Percentiles rank a stretch among this genome's conserved stretches.
Evolutionary conservation across 53 echinoderm and acorn worm species (phyloP).

Genomic region (Holothuria leucospilota): DNA sequence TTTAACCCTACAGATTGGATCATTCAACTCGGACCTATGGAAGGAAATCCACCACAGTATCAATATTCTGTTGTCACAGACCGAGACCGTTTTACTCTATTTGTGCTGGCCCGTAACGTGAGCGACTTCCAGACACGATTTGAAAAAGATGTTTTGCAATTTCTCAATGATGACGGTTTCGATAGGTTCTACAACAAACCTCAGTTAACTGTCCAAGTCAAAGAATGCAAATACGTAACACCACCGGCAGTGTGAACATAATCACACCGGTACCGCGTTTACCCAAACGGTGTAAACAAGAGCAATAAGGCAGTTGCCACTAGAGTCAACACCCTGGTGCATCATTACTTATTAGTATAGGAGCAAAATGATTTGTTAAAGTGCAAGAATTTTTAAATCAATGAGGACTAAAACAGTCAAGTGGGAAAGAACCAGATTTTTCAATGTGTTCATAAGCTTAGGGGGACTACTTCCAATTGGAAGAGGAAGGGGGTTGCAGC

Average conservation of each 20-base stretch:
- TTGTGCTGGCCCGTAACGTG: constrained; percentile 69
- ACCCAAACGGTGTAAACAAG: too few relatives aligned
- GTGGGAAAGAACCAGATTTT: too few relatives aligned
- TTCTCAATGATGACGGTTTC: constrained; percentile 64
- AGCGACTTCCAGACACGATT: constrained; percentile 58
- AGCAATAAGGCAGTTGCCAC: too few relatives aligned
- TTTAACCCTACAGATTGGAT: constrained; percentile 67
- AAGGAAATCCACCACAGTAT: constrained; percentile 46
- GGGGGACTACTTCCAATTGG: too few relatives aligned
- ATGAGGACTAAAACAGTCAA: too few relatives aligned
- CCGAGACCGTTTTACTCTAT: constrained; percentile 60
- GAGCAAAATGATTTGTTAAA: too few relatives aligned
- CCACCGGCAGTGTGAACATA: background rate
- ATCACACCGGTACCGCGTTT: too few relatives aligned
- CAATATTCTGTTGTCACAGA: constrained; percentile 80
- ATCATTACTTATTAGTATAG: too few relatives aligned
- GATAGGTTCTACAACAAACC: constrained; percentile 68
- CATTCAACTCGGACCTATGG: constrained; percentile 66
- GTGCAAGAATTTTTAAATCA: too few relatives aligned
- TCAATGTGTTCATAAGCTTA: too few relatives aligned
- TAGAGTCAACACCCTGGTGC: too few relatives aligned
- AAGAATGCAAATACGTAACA: constrained; percentile 60
- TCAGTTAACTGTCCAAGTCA: constrained; percentile 58
- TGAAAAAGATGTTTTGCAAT: constrained; percentile 53
- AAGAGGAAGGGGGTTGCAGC: too few relatives aligned